Evolutionary conservation across 2,888 invertebrate genomes (phyloP), one percentile per base, ranked within the genome.

Genomic region (Halocaridina rubra): DNA sequence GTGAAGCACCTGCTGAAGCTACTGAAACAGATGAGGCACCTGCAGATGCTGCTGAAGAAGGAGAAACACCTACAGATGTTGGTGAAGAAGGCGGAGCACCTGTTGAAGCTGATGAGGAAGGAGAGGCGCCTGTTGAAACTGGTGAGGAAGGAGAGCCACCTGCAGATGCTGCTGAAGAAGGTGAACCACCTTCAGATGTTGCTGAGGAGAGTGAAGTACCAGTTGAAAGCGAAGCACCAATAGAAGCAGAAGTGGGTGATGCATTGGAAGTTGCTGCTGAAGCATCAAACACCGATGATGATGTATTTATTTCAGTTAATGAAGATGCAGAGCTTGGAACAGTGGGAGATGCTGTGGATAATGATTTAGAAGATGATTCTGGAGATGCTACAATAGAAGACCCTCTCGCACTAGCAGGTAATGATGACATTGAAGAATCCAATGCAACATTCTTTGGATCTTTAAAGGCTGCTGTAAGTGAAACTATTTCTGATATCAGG

Each of bases 251-350:
- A 1, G 67, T 39, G 0, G 78, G 67, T n/a, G 69, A 24, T 39
- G 78, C 78, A 5, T 46, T 13, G 39, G 79, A 67, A 46, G 79
- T 46, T 27, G 79, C 64, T 5, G 78, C 59, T 22, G 78, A 29
- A 33, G 64, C 64, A 64, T 53, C 22, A 1, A 19, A 3, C 5
- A 27, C 19, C 19, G 64, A 22, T n/a, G 78, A 32, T 7, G 78
- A 78, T 13, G 64, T 46, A 32, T 61, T 30, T 13, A 69, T 27
- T 24, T 33, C 22, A n/a, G 79, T 39, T n/a, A n/a, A n/a, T 32
- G 13, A 29, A 13, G 39, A 67, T 27, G 79, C 29, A 46, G 61
- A 16, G 32, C 33, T 39, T 4, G 67, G 22, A 22, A 67, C 57
- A 33, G 78, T 0, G 19, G 10, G 3, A 10, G 53, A 5, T 5